These are phyloP conservation scores for Drosophila helvetica DNA, from an alignment of 2,888 invertebrate genomes.

Conservation along the genomic window DNA sequence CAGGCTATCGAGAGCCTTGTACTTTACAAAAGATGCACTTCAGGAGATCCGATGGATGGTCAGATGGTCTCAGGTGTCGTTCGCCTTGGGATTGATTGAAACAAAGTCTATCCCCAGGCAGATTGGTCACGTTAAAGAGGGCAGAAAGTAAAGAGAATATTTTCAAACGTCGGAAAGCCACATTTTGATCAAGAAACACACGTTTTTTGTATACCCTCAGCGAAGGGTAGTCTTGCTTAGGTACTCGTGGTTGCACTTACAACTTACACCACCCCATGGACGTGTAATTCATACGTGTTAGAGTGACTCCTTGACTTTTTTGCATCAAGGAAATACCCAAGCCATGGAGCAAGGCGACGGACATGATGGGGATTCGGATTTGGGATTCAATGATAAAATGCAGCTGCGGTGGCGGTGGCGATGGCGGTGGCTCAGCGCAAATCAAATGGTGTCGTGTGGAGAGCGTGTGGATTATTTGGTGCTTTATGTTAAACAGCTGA, in stretches of 20 bases:
- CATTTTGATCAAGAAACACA: not conserved
- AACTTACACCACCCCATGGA: not conserved
- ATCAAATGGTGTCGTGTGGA: conserved; percentile 17
- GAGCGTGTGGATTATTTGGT: conserved; percentile 19
- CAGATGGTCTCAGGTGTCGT: too few relatives aligned
- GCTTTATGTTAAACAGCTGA: conserved; percentile 19
- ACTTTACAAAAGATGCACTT: too few relatives aligned
- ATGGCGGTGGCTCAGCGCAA: conserved; percentile 6
- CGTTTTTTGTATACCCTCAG: not conserved
- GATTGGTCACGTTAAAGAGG: too few relatives aligned
- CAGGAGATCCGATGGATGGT: too few relatives aligned
- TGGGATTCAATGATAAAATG: conserved; percentile 9
- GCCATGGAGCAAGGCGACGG: not conserved
- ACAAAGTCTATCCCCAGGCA: too few relatives aligned
- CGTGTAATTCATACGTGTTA: not conserved
- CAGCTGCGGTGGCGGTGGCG: conserved; percentile 1
- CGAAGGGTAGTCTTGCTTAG: not conserved
- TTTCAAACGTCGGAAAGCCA: too few relatives aligned
- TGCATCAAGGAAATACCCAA: not conserved
- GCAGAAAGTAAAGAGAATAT: too few relatives aligned
- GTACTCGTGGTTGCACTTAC: not conserved
- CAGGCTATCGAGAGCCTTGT: too few relatives aligned
- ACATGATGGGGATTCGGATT: conserved; percentile 5
- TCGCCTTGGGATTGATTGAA: too few relatives aligned
- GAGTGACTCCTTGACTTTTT: not conserved